Percentiles rank a stretch among this genome's conserved stretches.
These are phyloP conservation scores for Melinopterus prodromus DNA, from an alignment of 2,888 invertebrate genomes.

Conservation along the genomic window DNA sequence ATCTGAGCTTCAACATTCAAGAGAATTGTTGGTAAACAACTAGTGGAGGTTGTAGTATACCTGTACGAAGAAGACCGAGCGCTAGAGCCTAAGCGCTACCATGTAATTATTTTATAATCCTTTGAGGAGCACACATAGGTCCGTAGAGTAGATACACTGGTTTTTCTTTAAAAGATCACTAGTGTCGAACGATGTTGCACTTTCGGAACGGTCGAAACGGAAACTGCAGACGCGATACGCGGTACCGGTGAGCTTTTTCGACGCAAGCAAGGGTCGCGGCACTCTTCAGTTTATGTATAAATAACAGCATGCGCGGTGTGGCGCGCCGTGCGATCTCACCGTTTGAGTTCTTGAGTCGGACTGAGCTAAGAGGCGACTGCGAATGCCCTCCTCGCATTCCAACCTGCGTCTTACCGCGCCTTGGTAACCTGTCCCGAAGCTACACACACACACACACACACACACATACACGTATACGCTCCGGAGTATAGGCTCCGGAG, in stretches of 20 bases:
- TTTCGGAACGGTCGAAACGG: background rate
- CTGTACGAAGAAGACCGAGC: slow-evolving; percentile 8
- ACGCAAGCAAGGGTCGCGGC: slow-evolving; percentile 30
- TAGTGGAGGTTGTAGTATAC: slow-evolving; percentile 20
- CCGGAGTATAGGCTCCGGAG: slow-evolving; percentile 7
- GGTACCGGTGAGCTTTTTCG: slow-evolving; percentile 31
- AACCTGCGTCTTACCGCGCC: slow-evolving; percentile 57
- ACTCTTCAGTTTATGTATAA: slow-evolving; percentile 9
- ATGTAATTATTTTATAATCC: slow-evolving; percentile 47
- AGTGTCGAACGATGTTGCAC: background rate
- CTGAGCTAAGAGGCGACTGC: slow-evolving; percentile 54
- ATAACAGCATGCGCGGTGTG: slow-evolving; percentile 11
- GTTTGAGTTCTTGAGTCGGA: slow-evolving; percentile 57
- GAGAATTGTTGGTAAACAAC: background rate
- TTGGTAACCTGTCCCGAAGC: slow-evolving; percentile 52
- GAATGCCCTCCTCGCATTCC: slow-evolving; percentile 60
- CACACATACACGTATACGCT: slow-evolving; percentile 22
- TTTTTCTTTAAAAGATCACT: slow-evolving; percentile 11
- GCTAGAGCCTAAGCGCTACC: slow-evolving; percentile 44
- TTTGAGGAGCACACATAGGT: slow-evolving; percentile 18
- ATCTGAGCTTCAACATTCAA: slow-evolving; percentile 43
- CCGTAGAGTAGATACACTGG: slow-evolving; percentile 13
- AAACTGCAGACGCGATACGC: slow-evolving; percentile 24
- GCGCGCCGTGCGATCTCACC: slow-evolving; percentile 44
- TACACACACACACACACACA: slow-evolving; percentile 36